Conservation (phyloP, 2,888 invertebrate genomes). For the Nebria brevicollis region DNA sequence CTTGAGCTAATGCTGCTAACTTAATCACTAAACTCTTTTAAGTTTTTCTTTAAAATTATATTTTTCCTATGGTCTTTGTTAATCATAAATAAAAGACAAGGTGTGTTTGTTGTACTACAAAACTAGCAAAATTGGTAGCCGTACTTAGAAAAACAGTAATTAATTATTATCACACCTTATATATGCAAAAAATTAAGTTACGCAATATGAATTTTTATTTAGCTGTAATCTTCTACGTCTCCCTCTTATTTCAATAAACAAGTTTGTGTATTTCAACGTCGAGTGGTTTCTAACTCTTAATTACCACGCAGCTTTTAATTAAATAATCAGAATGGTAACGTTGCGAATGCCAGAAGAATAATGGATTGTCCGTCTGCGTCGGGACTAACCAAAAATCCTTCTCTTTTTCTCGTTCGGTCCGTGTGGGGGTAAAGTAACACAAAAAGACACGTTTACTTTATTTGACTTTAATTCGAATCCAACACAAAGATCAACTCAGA, state of each 20-base stretch:
- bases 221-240: background rate
- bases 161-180: too few relatives aligned
- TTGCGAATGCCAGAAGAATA: slow-evolving; percentile 28
- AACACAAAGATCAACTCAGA: slow-evolving; percentile 45
- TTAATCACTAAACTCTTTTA: background rate
- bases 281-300: slow-evolving; percentile 12
- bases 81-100: too few relatives aligned
- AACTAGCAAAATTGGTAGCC: too few relatives aligned
- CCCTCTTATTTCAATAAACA: background rate
- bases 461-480: slow-evolving; percentile 47
- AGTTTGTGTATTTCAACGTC: background rate
- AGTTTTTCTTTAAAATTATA: too few relatives aligned
- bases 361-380: background rate
- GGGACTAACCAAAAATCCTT: background rate
- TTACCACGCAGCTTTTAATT: slow-evolving; percentile 36
- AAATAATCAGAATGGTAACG: slow-evolving; percentile 42
- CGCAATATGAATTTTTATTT: background rate
- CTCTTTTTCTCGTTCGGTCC: slow-evolving; percentile 17
- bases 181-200: too few relatives aligned
- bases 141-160: too few relatives aligned
- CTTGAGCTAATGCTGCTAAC: background rate
- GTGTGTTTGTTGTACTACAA: too few relatives aligned
- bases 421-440: slow-evolving; percentile 25
- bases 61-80: too few relatives aligned
- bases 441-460: slow-evolving; percentile 47